Conservation (phyloP, 2,113 vertebrate species). For the Lycaon pictus region DNA sequence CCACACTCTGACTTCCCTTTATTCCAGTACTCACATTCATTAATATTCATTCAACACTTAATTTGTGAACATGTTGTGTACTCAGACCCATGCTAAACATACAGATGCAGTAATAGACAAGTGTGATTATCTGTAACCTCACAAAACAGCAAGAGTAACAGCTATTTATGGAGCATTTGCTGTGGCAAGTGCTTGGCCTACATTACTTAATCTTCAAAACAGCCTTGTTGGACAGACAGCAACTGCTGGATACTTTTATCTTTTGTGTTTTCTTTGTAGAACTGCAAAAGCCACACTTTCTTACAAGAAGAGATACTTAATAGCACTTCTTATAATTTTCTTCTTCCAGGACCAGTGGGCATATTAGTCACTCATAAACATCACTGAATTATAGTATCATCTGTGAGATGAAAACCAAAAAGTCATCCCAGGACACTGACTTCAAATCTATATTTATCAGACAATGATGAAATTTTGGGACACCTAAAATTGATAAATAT, state of each 20-base stretch:
- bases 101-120: not conserved
- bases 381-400: not conserved
- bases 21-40: not conserved
- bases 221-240: not conserved
- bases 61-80: not conserved
- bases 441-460: not conserved
- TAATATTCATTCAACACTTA: not conserved
- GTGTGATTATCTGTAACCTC: not conserved
- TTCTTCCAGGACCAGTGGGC: not conserved
- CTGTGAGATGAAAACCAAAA: not conserved
- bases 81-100: not conserved
- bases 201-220: constrained; percentile 5
- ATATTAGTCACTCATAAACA: not conserved
- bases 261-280: not conserved
- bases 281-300: not conserved
- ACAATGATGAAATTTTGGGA: not conserved
- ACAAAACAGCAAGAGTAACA: not conserved
- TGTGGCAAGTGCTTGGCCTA: not conserved
- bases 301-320: not conserved
- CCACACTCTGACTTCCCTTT: not conserved
- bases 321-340: not conserved
- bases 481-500: not conserved
- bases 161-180: not conserved
- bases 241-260: not conserved
- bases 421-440: not conserved